Base-by-base conservation (phyloP, 2,113 vertebrate species). In the Synchiropus splendidus region DNA sequence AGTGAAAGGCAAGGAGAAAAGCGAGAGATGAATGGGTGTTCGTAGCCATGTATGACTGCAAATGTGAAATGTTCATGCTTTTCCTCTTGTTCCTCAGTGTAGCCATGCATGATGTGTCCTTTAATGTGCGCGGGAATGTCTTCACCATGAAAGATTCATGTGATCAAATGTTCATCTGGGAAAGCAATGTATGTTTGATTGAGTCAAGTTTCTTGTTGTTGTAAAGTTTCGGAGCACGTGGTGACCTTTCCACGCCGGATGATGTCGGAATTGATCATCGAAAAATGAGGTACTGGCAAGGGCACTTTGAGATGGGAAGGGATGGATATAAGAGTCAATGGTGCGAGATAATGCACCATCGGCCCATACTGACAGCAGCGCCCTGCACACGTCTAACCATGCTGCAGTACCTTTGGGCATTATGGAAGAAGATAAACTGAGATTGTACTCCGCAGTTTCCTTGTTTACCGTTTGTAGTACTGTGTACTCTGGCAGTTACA, bases 331-430 rank as follows among this genome's bases (percentile, higher is more conserved):
- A 74, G 73, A 74, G 79, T 83, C 77, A 80, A 78, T 83, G 77
- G 70, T 67, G 78, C 71, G 75, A 64, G 61, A 83, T 81, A 82
- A 83, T 81, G 78, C 67, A 61, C 72, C 72, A 70, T 81, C 73
- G 67, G 64, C 74, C 54, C 45, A 48, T 70, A 52, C 70, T 32
- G 46, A 64, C 70, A 61, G 65, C 62, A 47, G 49, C 59, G 68
- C 38, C 54, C 50, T 41, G 16, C 18, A 52, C 58, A 51, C 64
- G 64, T 58, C 58, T 67, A 58, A 57, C 57, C 51, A 27, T 52
- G 58, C 67, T 58, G 54, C 39, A 69, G 51, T 57, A 62, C 72
- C 67, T 72, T 56, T 63, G 74, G 64, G 76, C 64, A 76, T 65
- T 48, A 3, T 57, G 67, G 76, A 64, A 77, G 69, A 75, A 70